These are phyloP conservation scores for Pelecanoides urinatrix DNA, from an alignment of 2,113 vertebrate genomes.

Conservation along the genomic window DNA sequence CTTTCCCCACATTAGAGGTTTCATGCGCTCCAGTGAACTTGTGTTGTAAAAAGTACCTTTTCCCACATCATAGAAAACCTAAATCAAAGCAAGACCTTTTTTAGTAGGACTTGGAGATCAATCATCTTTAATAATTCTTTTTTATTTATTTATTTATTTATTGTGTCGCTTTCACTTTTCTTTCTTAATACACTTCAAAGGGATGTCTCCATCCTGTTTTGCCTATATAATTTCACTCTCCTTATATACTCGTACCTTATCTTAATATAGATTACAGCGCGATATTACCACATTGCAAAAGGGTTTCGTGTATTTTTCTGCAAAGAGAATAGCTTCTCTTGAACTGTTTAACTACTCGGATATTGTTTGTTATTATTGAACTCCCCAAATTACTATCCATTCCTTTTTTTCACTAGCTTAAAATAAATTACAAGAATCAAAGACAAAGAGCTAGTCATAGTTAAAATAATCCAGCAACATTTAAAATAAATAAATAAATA, in stretches of 20 bases:
- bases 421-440: neutral
- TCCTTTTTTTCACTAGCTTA: neutral
- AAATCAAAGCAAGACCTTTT: neutral
- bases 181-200: neutral
- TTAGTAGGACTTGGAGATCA: neutral
- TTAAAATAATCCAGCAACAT: neutral
- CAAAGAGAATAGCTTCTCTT: neutral
- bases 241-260: neutral
- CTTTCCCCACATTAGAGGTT: neutral
- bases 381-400: neutral
- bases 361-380: neutral
- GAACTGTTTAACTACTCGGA: neutral
- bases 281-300: neutral
- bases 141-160: neutral
- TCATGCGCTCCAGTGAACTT: neutral
- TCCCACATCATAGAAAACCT: neutral
- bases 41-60: neutral
- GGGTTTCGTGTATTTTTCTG: neutral
- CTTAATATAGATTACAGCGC: neutral
- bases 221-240: neutral
- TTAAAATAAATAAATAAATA: neutral
- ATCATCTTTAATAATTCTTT: neutral
- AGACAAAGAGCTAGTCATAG: neutral
- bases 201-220: neutral
- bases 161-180: neutral